A percentile compares a stretch with the other conserved stretches of the same genome.
These are phyloP conservation scores for Drosophila mimica DNA, from an alignment of 2,888 invertebrate species.

Conservation along the genomic window DNA sequence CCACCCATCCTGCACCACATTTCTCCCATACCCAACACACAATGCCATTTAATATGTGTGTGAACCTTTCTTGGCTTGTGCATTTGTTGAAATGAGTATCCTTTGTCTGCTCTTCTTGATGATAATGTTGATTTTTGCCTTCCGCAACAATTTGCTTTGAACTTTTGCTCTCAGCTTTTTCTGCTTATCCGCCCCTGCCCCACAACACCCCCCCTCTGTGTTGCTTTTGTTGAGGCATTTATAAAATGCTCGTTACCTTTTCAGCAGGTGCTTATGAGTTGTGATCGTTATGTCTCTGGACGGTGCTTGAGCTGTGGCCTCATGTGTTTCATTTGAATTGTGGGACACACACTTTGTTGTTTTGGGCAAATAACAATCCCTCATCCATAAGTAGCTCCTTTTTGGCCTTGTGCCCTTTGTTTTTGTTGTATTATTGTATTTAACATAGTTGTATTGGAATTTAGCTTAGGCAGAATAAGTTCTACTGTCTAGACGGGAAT, in stretches of 20 bases:
- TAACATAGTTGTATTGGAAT: not conserved
- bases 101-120: conserved; percentile 62
- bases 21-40: conserved; percentile 17
- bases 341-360: conserved; percentile 14
- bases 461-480: not conserved
- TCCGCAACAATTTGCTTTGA: conserved; percentile 82
- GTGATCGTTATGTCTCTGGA: conserved; percentile 39
- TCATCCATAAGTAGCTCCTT: not conserved
- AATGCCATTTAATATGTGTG: conserved; percentile 35
- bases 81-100: conserved; percentile 68
- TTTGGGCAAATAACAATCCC: not conserved
- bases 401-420: not conserved
- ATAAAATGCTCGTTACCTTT: conserved; percentile 55
- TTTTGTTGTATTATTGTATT: not conserved
- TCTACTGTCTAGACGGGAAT: not conserved
- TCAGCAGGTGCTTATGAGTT: conserved; percentile 47
- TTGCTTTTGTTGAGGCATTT: conserved; percentile 45
- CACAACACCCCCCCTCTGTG: not conserved
- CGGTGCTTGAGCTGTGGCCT: conserved; percentile 32
- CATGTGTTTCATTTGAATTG: conserved; percentile 37
- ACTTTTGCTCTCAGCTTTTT: conserved; percentile 41
- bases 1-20: conserved; percentile 11
- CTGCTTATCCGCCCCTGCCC: not conserved
- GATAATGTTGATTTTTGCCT: conserved; percentile 81
- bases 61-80: conserved; percentile 43